Conservation (phyloP, 23 tunicate genomes). For the Styela plicata region DNA sequence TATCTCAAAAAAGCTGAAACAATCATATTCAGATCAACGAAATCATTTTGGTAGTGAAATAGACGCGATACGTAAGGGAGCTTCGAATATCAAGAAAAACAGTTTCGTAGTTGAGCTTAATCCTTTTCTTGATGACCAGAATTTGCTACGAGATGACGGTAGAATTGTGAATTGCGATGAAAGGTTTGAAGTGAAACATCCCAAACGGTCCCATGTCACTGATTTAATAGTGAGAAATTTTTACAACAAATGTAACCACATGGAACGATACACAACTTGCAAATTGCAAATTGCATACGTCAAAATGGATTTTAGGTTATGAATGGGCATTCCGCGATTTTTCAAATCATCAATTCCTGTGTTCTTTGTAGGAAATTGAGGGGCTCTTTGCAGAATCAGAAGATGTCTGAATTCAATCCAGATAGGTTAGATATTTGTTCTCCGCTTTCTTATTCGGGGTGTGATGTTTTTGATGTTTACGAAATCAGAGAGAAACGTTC, state of each 20-base stretch:
- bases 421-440: conserved; percentile 28
- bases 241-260: conserved; percentile 27
- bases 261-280: conserved; percentile 31
- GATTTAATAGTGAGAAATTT: conserved; percentile 18
- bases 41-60: background rate
- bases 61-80: background rate
- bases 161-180: background rate
- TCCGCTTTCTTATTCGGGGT: conserved; percentile 31
- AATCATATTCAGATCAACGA: background rate
- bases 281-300: conserved; percentile 10
- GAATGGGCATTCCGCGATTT: background rate
- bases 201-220: conserved; percentile 19
- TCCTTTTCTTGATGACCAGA: background rate
- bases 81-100: no score
- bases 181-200: conserved; percentile 34
- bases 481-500: conserved; percentile 33
- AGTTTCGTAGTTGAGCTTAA: background rate
- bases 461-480: conserved; percentile 45
- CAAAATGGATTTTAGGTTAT: conserved; percentile 31
- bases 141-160: background rate
- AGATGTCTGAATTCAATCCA: conserved; percentile 33
- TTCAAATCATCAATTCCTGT: conserved; percentile 22
- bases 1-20: background rate
- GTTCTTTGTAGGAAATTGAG: conserved; percentile 32
- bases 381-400: conserved; percentile 28